Conservation (phyloP, 2,888 invertebrate genomes). For the Cephus sareptanus region DNA sequence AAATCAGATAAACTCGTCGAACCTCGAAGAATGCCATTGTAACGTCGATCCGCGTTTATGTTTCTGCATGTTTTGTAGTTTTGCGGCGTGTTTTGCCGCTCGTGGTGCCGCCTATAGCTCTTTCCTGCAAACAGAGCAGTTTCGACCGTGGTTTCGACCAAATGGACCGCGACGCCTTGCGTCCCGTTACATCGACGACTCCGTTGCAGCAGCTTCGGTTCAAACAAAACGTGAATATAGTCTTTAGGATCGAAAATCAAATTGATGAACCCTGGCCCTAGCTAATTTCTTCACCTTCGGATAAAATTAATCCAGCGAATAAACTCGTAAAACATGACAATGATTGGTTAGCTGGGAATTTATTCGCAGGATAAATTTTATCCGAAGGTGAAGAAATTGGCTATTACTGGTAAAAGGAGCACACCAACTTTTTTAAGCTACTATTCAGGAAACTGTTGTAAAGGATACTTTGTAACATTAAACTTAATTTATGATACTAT, state of each 20-base stretch:
- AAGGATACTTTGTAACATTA: neutral
- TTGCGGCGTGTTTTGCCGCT: constrained; percentile 17
- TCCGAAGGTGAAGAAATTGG: no score
- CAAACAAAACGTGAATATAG: neutral
- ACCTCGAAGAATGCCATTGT: constrained; percentile 9
- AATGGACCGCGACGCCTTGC: constrained; percentile 13
- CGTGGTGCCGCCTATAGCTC: constrained; percentile 13
- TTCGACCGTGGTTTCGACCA: constrained; percentile 15
- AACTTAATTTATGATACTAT: neutral
- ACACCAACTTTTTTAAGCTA: neutral
- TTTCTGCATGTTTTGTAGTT: constrained; percentile 10
- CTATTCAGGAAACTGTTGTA: neutral
- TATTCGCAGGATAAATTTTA: no score
- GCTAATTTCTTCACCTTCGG: no score
- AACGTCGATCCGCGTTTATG: neutral
- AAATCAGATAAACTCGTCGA: neutral
- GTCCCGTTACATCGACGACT: constrained; percentile 3
- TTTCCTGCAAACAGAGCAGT: neutral
- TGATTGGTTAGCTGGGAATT: no score
- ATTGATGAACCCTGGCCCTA: neutral
- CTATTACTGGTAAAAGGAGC: neutral
- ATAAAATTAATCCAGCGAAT: no score
- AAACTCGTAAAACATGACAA: no score
- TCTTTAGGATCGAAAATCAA: neutral
- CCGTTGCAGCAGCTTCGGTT: neutral